Base-by-base conservation (phyloP, 2,113 vertebrate species). In the Aegithalos caudatus region DNA sequence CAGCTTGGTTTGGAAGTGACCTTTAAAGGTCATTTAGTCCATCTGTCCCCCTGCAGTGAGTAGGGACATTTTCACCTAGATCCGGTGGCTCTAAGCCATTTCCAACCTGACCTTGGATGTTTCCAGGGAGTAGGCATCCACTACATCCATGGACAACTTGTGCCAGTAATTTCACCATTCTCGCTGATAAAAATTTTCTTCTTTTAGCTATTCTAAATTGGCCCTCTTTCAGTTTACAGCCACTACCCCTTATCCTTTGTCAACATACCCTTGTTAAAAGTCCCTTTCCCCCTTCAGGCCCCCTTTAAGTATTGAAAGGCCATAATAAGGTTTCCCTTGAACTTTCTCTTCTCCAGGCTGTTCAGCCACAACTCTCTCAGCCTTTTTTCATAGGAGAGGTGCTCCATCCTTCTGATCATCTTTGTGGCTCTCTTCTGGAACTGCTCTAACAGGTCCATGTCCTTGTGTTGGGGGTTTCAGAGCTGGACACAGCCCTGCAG, bases 401-500 rank as follows among this genome's bases (percentile, higher is more conserved):
- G 12, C 7, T 37, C 17, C 25, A 72, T 1, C 5, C 21, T 25
- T 66, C 14, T 54, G 20, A 44, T 16, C 3, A 29, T 14, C 13
- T 42, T 44, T 21, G 7, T 45, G 53, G 6, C 12, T 10, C 6
- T 60, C 9, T 16, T 54, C 31, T 37, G 29, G 31, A 37, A 3
- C 7, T 11, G 2, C 18, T 47, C 19, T 7, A 37, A 15, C 12
- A 58, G 25, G 10, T 35, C 12, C 17, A 7, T 17, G 35, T 58
- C 24, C 8, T 20, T 37, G 3, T 38, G 14, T 6, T 12, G 10
- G 5, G 15, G 4, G 1, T 2, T 7, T 24, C 37, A 45, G 28
- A 23, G 14, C 14, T 67, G 60, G 17, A n/a, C 0, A 0, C 66
- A 73, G 47, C 3, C 3, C 16, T 29, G 1, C 20, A 10, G 10